Conservation (phyloP, 2,797 vertebrate species). For the Octomys mimax region DNA sequence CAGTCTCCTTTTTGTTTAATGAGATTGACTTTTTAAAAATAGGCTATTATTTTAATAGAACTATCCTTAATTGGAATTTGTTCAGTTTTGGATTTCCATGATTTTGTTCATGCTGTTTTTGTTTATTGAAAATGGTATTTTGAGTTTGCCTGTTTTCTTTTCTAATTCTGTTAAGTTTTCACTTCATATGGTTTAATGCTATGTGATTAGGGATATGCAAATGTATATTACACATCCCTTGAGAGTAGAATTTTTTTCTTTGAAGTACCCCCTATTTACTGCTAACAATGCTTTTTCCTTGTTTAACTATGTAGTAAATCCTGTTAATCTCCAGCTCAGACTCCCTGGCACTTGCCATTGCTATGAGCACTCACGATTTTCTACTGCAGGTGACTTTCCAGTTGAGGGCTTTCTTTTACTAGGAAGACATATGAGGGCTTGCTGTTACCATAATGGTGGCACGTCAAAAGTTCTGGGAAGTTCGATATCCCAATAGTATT, state of each 20-base stretch:
- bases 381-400: not conserved
- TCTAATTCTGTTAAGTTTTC: not conserved
- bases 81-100: constrained; percentile 2
- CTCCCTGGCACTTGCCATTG: not conserved
- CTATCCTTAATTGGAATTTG: not conserved
- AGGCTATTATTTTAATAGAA: not conserved
- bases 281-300: not conserved
- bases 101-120: not conserved
- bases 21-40: not conserved
- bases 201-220: not conserved
- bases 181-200: not conserved
- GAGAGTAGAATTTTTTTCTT: constrained; percentile 76
- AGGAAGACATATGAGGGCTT: not conserved
- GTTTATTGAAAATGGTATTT: not conserved
- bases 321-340: constrained; percentile 2
- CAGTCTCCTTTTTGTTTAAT: not conserved
- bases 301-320: not conserved
- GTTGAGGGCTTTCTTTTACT: not conserved
- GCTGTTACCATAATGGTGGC: not conserved
- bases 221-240: not conserved
- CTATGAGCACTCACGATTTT: not conserved
- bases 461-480: not conserved
- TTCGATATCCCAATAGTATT: not conserved
- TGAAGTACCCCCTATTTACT: not conserved
- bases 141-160: not conserved